Percentiles rank a stretch among this genome's conserved stretches.
Conservation (phyloP, 2,888 invertebrate genomes). For the Scaptomyza tumidula region DNA sequence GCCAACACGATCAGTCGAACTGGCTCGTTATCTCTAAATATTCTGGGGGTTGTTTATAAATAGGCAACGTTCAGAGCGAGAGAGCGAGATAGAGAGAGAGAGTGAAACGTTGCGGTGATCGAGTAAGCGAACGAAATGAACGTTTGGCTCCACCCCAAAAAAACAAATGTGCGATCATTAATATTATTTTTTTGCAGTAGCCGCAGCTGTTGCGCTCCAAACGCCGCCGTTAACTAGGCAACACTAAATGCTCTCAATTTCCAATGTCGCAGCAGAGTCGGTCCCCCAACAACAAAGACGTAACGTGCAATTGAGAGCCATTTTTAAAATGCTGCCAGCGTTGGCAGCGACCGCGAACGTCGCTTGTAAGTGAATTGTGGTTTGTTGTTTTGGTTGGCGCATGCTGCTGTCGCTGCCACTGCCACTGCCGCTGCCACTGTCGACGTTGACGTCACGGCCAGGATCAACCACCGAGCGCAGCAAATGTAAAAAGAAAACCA, state of each 20-base stretch:
- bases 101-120: slow-evolving; percentile 10
- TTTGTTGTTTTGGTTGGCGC: slow-evolving; percentile 82
- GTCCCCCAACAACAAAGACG: slow-evolving; percentile 11
- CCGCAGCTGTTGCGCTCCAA: slow-evolving; percentile 21
- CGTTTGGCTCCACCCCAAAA: slow-evolving; percentile 43
- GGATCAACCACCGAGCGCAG: slow-evolving; percentile 65
- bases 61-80: slow-evolving; percentile 38
- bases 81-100: slow-evolving; percentile 27
- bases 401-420: slow-evolving; percentile 31
- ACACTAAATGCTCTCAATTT: slow-evolving; percentile 56
- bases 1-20: slow-evolving; percentile 44
- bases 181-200: neutral
- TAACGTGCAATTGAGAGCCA: slow-evolving; percentile 42
- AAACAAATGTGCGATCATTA: neutral
- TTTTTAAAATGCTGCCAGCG: slow-evolving; percentile 46
- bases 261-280: slow-evolving; percentile 43
- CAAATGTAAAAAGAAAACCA: slow-evolving; percentile 39
- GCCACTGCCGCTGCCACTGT: slow-evolving; percentile 15
- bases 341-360: slow-evolving; percentile 63
- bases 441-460: slow-evolving; percentile 47
- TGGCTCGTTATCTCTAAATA: neutral
- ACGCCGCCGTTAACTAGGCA: slow-evolving; percentile 61
- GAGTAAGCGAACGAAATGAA: slow-evolving; percentile 13
- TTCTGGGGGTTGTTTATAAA: slow-evolving; percentile 70
- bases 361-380: slow-evolving; percentile 82